These are phyloP conservation scores for Lerema accius DNA, from an alignment of 1,140 invertebrate genomes.

Conservation along the genomic window DNA sequence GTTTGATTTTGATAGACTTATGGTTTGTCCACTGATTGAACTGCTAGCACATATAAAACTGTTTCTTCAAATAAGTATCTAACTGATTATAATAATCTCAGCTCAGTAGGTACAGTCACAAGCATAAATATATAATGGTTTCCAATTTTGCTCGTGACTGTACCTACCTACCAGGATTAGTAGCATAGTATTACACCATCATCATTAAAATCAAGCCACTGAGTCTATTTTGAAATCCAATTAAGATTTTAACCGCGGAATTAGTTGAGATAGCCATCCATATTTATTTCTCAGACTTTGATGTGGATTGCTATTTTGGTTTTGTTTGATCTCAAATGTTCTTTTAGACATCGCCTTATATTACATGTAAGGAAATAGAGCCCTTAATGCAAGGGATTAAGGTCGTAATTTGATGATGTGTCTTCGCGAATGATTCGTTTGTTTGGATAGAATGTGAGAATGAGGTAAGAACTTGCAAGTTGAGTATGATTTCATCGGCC, in stretches of 20 bases:
- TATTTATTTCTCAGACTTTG: constrained; percentile 27
- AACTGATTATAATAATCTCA: too few species aligned
- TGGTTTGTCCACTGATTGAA: too few species aligned
- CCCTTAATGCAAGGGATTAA: background rate
- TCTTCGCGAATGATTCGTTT: background rate
- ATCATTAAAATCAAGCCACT: constrained; percentile 2
- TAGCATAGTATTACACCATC: too few species aligned
- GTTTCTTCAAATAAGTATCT: too few species aligned
- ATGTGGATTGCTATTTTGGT: constrained; percentile 26
- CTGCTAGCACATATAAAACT: too few species aligned
- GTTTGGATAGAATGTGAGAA: constrained; percentile 1
- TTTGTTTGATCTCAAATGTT: constrained; percentile 4
- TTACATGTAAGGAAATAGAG: background rate
- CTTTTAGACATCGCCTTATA: background rate
- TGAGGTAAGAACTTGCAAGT: constrained; percentile 23
- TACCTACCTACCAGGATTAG: too few species aligned
- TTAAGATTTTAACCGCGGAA: constrained; percentile 25
- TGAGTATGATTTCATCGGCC: constrained; percentile 26
- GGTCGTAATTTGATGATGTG: background rate
- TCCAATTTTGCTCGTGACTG: too few species aligned
- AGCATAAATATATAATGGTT: too few species aligned
- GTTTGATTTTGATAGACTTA: too few species aligned
- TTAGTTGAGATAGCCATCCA: constrained; percentile 13
- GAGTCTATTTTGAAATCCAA: constrained; percentile 28
- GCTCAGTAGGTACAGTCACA: too few species aligned